These are phyloP conservation scores for Luehdorfia chinensis DNA, from an alignment of 1,140 invertebrate genomes.

Conservation along the genomic window DNA sequence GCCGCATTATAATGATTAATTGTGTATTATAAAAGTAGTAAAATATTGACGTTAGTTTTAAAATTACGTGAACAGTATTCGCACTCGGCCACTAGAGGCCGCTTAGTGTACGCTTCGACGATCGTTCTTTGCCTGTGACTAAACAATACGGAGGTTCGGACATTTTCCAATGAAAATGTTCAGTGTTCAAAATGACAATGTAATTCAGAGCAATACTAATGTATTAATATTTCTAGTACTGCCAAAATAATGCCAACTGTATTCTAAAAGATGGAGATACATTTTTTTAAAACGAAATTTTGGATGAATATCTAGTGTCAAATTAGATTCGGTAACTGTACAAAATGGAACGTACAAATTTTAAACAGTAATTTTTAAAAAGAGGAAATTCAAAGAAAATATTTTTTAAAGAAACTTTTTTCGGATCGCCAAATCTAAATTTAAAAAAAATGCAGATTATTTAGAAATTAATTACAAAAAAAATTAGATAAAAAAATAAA, in stretches of 20 bases:
- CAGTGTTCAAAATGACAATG: conserved; percentile 74
- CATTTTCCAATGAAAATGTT: conserved; percentile 44
- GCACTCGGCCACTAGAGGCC: conserved; percentile 42
- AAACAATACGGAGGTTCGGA: conserved; percentile 29
- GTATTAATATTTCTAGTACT: conserved; percentile 75
- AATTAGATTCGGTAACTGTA: conserved; percentile 76
- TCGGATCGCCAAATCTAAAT: conserved; percentile 75
- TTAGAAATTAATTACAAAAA: conserved; percentile 66
- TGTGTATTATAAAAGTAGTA: conserved; percentile 72
- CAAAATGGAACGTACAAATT: conserved; percentile 75
- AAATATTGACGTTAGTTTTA: conserved; percentile 73
- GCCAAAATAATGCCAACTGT: conserved; percentile 75
- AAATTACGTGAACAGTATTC: conserved; percentile 71
- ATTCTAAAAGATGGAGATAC: conserved; percentile 56
- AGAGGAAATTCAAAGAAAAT: conserved; percentile 61
- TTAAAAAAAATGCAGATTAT: conserved; percentile 66
- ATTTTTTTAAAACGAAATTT: conserved; percentile 65
- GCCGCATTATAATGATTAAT: conserved; percentile 60
- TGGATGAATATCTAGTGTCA: conserved; percentile 73
- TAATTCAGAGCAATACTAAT: conserved; percentile 76
- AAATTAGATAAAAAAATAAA: conserved; percentile 50
- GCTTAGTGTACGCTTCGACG: conserved; percentile 53
- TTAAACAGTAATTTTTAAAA: conserved; percentile 68
- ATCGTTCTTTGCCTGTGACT: conserved; percentile 49
- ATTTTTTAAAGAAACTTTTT: conserved; percentile 75